phyloP scores from a whole-genome alignment of 2,113 vertebrate species.

The Epinephelus fuscoguttatus region DNA sequence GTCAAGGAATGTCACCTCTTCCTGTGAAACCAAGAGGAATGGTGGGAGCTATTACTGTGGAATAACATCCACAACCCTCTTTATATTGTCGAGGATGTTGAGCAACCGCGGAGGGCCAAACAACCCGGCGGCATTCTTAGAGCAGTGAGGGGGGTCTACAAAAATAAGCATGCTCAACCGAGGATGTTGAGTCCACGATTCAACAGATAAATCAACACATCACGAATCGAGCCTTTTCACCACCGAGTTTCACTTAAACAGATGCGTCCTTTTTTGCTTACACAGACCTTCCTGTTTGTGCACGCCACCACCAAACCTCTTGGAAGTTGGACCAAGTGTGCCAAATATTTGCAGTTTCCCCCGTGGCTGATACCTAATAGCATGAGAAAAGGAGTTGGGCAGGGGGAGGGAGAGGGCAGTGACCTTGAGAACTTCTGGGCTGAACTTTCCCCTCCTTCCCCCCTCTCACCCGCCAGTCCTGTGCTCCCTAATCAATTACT shows the following conservation, averaged over 20 bases:
- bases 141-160: conserved; percentile 43
- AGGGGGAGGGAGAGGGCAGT: conserved; percentile 68
- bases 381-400: conserved; percentile 75
- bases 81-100: conserved; percentile 56
- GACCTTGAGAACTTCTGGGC: conserved; percentile 81
- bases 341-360: conserved; percentile 80
- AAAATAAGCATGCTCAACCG: conserved; percentile 61
- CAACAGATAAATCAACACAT: conserved; percentile 52
- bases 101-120: conserved; percentile 60
- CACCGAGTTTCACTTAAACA: conserved; percentile 48
- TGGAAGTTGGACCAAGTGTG: conserved; percentile 67
- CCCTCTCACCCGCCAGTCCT: conserved; percentile 58
- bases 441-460: conserved; percentile 80
- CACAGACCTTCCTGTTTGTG: conserved; percentile 76
- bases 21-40: conserved; percentile 58
- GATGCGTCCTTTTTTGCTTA: conserved; percentile 62
- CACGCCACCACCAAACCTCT: conserved; percentile 56
- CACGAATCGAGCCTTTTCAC: conserved; percentile 22
- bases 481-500: conserved; percentile 86
- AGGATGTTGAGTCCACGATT: conserved; percentile 55
- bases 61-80: conserved; percentile 60
- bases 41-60: conserved; percentile 36
- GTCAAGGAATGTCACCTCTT: conserved; percentile 71
- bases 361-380: conserved; percentile 81
- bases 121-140: conserved; percentile 31